Conservation (phyloP, 2,888 invertebrate species). For the Himalopsyche japonica region DNA sequence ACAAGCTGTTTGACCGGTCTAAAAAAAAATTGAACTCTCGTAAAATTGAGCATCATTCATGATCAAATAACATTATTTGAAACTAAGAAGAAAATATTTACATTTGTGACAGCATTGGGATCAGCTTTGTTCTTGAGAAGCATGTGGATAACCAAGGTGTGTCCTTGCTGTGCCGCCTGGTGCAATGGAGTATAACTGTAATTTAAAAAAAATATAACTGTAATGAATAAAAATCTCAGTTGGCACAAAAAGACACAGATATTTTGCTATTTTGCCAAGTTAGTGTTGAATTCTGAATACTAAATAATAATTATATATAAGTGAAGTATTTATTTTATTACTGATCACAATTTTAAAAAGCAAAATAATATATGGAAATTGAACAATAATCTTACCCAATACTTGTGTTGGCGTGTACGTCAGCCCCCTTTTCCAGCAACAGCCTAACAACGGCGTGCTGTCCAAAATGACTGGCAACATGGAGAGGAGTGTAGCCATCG, state of each 20-base stretch:
- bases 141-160: constrained; percentile 90
- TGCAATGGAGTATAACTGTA: constrained; percentile 88
- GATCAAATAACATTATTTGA: neutral
- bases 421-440: constrained; percentile 85
- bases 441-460: constrained; percentile 90
- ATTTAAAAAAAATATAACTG: constrained; percentile 68
- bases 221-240: constrained; percentile 35
- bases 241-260: too few relatives aligned
- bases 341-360: too few relatives aligned
- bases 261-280: too few relatives aligned
- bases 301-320: too few relatives aligned
- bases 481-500: constrained; percentile 93
- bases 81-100: constrained; percentile 57
- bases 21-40: constrained; percentile 42
- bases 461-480: constrained; percentile 96
- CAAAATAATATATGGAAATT: neutral
- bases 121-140: constrained; percentile 91
- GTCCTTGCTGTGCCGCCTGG: constrained; percentile 98
- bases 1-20: constrained; percentile 96
- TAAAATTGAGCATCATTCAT: neutral
- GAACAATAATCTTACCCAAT: constrained; percentile 58
- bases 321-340: too few relatives aligned
- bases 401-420: constrained; percentile 77
- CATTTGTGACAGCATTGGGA: constrained; percentile 92
- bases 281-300: too few relatives aligned